Evolutionary conservation across 2,888 invertebrate genomes (phyloP), one percentile per base, ranked within the genome.

Genomic region (Noctua fimbriata): DNA sequence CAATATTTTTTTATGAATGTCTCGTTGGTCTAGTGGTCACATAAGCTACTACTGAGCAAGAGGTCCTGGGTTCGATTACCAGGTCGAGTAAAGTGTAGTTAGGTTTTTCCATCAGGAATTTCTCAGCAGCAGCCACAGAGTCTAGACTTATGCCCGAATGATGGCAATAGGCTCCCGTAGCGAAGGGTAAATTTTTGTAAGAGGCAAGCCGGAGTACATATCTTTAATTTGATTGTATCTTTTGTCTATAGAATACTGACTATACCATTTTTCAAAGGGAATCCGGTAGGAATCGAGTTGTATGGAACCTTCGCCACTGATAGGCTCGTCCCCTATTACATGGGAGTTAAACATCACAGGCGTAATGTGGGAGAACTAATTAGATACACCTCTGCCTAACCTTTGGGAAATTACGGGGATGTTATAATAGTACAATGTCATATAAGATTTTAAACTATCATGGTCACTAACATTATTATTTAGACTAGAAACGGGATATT

Each of bases 1-100:
- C 24, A 65, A 74, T 78, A 79, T 77, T 81, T 71, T 81, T 78
- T 74, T 44, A 66, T 83, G 47, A 67, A n/a, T 44, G n/a, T 16
- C 1, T n/a, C 16, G n/a, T 44, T 16, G 10, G 44, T 67, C 1
- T 44, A 44, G 3, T 44, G 4, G 41, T n/a, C 16, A 16, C 14
- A 41, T 3, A 0, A 5, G 36, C 14, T 36, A 21, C 24, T 36
- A 21, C 65, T 12, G 16, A 28, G 67, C n/a, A 28, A 4, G 1
- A 44, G 16, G 18, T 28, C 0, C 44, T 67, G 9, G 16, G n/a
- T 67, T 67, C 0, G 18, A 44, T 67, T n/a, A 6, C n/a, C n/a
- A 67, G n/a, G n/a, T 44, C 4, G 18, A n/a, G 67, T 16, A 41
- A 36, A 36, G 36, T 36, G 36, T 36, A 4, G 36, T 36, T 5